These are phyloP conservation scores for Caenorhabditis japonica DNA, from an alignment of 2,888 invertebrate genomes.

Conservation along the genomic window DNA sequence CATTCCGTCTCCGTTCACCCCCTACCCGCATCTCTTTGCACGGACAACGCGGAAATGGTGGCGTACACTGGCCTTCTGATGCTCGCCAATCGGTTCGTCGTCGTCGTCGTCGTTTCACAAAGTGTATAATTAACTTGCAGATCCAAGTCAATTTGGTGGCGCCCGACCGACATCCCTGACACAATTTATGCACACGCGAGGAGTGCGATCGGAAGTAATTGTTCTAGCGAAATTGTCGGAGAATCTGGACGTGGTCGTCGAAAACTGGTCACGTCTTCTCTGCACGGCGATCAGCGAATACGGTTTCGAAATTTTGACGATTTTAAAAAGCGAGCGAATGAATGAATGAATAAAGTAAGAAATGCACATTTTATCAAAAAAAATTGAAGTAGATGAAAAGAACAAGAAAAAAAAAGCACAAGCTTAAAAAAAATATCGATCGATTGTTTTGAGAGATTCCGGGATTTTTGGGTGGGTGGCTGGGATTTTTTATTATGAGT, in stretches of 20 bases:
- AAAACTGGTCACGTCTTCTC: slow-evolving; percentile 47
- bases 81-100: slow-evolving; percentile 52
- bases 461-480: not conserved
- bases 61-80: slow-evolving; percentile 83
- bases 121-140: slow-evolving; percentile 45
- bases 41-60: slow-evolving; percentile 98
- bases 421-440: no score
- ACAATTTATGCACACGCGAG: slow-evolving; percentile 64
- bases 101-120: not conserved
- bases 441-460: no score
- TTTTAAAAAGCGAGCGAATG: slow-evolving; percentile 15
- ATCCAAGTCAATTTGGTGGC: slow-evolving; percentile 27
- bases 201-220: slow-evolving; percentile 56
- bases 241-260: slow-evolving; percentile 31
- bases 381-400: slow-evolving; percentile 21
- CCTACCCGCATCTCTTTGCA: slow-evolving; percentile 86
- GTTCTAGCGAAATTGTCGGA: slow-evolving; percentile 4
- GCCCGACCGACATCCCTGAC: slow-evolving; percentile 54
- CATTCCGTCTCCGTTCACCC: slow-evolving; percentile 45
- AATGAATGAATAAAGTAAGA: not conserved
- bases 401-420: slow-evolving; percentile 11
- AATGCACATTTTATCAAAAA: slow-evolving; percentile 1
- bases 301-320: slow-evolving; percentile 39
- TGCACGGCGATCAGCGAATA: slow-evolving; percentile 43
- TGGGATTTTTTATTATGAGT: no score